A percentile compares a stretch with the other conserved stretches of the same genome.
phyloP scores from a whole-genome alignment of 2,113 vertebrate species.

The Oreochromis aureus region DNA sequence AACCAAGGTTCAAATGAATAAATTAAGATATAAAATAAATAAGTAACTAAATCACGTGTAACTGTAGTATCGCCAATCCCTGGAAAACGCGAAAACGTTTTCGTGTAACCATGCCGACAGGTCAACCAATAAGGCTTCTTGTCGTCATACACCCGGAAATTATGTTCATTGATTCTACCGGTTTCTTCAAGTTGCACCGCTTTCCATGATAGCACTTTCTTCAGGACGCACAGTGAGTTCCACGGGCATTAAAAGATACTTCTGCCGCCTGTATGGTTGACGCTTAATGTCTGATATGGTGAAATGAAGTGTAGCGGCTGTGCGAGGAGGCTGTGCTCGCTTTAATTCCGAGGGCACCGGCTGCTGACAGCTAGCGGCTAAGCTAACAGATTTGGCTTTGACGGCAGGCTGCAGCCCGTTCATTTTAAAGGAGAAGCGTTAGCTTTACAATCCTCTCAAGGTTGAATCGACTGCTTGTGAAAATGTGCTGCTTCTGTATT shows the following conservation, averaged over 20 bases:
- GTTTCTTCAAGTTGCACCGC: conserved; percentile 37
- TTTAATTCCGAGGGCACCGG: background rate
- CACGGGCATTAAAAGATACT: accelerated
- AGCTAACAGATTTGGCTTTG: conserved; percentile 39
- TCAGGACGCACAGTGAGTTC: conserved; percentile 37
- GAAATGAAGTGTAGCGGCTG: background rate
- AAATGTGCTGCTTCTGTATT: background rate
- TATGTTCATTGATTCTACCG: conserved; percentile 32
- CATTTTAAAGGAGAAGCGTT: background rate
- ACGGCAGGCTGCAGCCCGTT: background rate
- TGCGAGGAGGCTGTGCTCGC: background rate
- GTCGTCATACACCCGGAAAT: conserved; percentile 48
- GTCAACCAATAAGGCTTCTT: background rate
- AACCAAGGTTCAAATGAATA: background rate
- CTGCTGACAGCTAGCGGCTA: conserved; percentile 21
- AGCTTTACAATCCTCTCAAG: conserved; percentile 18
- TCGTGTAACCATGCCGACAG: background rate
- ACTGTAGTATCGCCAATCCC: background rate
- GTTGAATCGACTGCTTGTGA: background rate
- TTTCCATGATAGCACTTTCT: conserved; percentile 33
- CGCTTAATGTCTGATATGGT: accelerated
- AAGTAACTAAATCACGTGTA: background rate
- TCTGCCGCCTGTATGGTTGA: accelerated
- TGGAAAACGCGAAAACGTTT: background rate
- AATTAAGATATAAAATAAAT: background rate